Base-by-base conservation (phyloP, 2,113 vertebrate species). In the Limnothrissa miodon region DNA sequence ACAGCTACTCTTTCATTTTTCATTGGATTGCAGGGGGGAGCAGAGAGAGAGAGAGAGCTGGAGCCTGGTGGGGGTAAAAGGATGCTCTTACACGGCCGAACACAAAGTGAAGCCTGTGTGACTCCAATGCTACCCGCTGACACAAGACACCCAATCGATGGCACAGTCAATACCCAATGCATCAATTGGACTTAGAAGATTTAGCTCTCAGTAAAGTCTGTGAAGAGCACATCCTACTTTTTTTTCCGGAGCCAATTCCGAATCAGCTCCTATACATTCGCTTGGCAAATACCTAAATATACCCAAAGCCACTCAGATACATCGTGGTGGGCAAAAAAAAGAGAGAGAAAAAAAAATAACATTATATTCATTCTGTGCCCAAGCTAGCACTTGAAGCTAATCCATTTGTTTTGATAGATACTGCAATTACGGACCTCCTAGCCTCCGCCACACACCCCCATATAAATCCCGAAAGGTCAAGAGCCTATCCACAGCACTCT, bases 391-490 rank as follows among this genome's bases (percentile, higher is more conserved):
- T 81, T 78, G 42, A 85, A 84, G 82, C 23, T 36, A 81, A 87
- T 83, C 88, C 87, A 85, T 85, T 85, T 87, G 88, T 86, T 85
- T 84, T 90, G 88, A 93, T 88, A 85, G 88, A 93, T 86, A 89
- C 85, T 46, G 82, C 87, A 90, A 92, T 91, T 90, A 90, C 83
- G 87, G 83, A 89, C 87, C 88, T 89, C 82, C 80, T 83, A 84
- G 86, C 88, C 85, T 86, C 83, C 78, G 85, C 86, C 86, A 84
- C 79, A n/a, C 82, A 82, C 80, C 81, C 80, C 82, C 45, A 81
- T 86, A 90, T 91, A 91, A 93, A 93, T 90, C 87, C 87, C 84
- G 86, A 92, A 90, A 93, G 93, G 92, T 93, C 92, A 93, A 92
- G 87, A 89, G 84, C 89, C 89, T 89, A 89, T 88, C 86, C 86